Conservation (phyloP, 2,113 vertebrate genomes). For the Epinephelus fuscoguttatus region DNA sequence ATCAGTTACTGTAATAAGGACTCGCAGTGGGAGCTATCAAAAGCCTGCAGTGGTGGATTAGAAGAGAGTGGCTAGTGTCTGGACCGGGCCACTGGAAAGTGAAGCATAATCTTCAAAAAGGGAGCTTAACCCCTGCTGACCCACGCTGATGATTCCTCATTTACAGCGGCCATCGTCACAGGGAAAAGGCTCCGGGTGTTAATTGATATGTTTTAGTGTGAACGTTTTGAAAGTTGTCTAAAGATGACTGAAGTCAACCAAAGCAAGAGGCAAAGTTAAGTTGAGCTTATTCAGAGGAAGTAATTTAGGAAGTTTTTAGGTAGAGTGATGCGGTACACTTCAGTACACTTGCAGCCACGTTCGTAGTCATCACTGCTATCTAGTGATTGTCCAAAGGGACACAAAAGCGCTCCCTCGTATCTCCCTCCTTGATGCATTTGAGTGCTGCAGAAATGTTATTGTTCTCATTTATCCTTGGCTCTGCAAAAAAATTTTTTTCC, state of each 20-base stretch:
- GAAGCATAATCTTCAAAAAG: constrained; percentile 76
- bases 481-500: constrained; percentile 66
- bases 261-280: constrained; percentile 36
- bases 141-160: constrained; percentile 47
- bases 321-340: constrained; percentile 24
- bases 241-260: constrained; percentile 43
- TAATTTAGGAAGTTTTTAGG: constrained; percentile 36
- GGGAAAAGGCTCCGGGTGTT: constrained; percentile 46
- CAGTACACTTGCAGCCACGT: neutral
- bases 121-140: constrained; percentile 69
- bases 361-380: neutral
- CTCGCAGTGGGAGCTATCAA: constrained; percentile 69
- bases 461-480: constrained; percentile 70
- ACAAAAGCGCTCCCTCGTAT: constrained; percentile 49
- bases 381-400: constrained; percentile 45
- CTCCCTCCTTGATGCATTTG: constrained; percentile 44
- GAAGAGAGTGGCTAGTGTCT: constrained; percentile 63
- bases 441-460: constrained; percentile 72
- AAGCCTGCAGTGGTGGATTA: constrained; percentile 74
- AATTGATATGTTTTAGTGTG: constrained; percentile 66
- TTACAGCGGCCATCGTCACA: constrained; percentile 36
- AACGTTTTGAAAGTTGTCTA: constrained; percentile 39
- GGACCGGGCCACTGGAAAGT: constrained; percentile 60
- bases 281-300: constrained; percentile 33
- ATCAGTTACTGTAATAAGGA: constrained; percentile 63